Conservation (phyloP, 1,140 invertebrate species). For the Archivesica marissinica region DNA sequence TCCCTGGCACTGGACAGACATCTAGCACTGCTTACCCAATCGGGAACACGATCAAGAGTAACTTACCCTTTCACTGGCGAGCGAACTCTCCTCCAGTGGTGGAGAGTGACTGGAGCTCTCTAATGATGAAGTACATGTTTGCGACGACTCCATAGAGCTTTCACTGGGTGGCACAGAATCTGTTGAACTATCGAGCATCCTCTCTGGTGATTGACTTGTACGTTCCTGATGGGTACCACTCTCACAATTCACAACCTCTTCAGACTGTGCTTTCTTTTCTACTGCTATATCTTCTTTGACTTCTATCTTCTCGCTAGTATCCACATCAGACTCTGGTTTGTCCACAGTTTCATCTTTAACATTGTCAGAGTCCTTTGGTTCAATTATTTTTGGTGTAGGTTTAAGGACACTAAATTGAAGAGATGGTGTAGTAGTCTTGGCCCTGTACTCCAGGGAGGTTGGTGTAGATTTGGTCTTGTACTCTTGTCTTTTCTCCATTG, state of each 20-base stretch:
- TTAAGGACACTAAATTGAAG: constrained; percentile 74
- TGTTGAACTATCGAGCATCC: constrained; percentile 51
- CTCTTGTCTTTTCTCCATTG: constrained; percentile 69
- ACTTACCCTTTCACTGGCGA: constrained; percentile 56
- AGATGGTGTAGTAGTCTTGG: constrained; percentile 57
- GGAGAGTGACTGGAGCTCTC: constrained; percentile 61
- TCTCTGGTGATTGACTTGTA: constrained; percentile 32
- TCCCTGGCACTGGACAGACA: too few relatives aligned
- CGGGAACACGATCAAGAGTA: background rate
- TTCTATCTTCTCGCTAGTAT: background rate
- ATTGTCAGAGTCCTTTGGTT: constrained; percentile 50
- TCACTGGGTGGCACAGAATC: constrained; percentile 58
- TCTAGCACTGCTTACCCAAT: too few relatives aligned
- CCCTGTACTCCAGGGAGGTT: constrained; percentile 67
- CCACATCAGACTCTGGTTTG: background rate
- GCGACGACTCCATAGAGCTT: constrained; percentile 60
- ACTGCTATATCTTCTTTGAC: background rate
- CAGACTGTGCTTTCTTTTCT: background rate
- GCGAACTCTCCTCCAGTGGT: constrained; percentile 42
- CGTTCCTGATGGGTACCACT: background rate
- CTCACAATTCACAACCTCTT: background rate
- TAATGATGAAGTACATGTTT: constrained; percentile 59
- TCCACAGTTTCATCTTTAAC: background rate
- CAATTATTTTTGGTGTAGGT: constrained; percentile 69
- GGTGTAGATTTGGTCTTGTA: constrained; percentile 66